Percentiles rank a stretch among this genome's conserved stretches.
These are phyloP conservation scores for Podarcis muralis DNA, from an alignment of 2,113 vertebrate species.

Conservation along the genomic window DNA sequence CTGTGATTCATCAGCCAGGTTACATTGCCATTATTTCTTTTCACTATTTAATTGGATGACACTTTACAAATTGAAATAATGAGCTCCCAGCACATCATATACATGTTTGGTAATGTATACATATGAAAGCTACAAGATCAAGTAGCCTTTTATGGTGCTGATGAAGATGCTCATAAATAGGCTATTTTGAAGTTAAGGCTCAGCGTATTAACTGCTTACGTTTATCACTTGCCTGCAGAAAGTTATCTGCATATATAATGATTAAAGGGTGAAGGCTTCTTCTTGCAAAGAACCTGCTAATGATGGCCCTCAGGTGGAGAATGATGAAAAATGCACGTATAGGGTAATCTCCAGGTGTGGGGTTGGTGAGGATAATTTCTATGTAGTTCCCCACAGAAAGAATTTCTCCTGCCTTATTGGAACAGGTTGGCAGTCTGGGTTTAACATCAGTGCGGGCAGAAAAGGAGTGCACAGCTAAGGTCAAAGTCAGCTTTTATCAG, in stretches of 20 bases:
- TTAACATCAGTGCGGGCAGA: neutral
- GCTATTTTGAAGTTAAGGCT: neutral
- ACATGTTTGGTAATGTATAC: neutral
- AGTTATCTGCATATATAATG: neutral
- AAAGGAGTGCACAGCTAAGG: neutral
- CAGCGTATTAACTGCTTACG: neutral
- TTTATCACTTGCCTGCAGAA: neutral
- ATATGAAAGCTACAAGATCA: neutral
- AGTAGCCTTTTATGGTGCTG: neutral
- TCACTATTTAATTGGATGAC: neutral
- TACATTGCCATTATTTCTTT: neutral
- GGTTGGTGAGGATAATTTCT: neutral
- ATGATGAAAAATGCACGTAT: neutral
- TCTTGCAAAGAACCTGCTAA: neutral
- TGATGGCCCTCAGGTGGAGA: neutral
- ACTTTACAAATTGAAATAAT: constrained; percentile 6
- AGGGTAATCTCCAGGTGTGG: neutral
- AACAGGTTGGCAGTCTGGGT: neutral
- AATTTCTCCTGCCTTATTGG: neutral
- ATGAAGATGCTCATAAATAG: neutral
- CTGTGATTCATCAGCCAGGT: neutral
- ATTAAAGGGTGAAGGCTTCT: neutral
- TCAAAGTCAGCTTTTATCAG: neutral
- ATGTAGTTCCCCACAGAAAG: neutral
- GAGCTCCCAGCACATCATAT: neutral